A percentile compares a stretch with the other conserved stretches of the same genome.
Evolutionary conservation across 2,113 vertebrate species (phyloP).

Genomic region (Urocynchramus pylzowi): DNA sequence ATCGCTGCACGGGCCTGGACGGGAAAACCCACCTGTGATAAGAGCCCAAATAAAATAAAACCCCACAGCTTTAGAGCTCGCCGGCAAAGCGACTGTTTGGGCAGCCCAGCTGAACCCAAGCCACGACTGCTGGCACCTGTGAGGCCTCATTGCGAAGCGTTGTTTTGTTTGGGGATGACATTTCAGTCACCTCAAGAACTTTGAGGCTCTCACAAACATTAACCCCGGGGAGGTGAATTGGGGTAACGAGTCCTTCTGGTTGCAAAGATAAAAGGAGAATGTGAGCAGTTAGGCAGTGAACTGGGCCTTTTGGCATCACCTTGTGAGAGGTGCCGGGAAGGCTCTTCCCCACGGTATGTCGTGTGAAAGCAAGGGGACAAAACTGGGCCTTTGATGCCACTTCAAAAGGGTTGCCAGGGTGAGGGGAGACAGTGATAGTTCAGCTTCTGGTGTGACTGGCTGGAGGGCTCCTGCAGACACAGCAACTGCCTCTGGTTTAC

Average conservation of each 20-base stretch:
- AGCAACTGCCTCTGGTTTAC: background rate
- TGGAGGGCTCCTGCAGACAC: background rate
- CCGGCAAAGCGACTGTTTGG: background rate
- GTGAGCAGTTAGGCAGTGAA: background rate
- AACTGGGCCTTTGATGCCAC: background rate
- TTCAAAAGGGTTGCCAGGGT: background rate
- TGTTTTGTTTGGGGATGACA: background rate
- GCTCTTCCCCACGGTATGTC: background rate
- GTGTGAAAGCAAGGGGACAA: background rate
- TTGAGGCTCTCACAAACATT: background rate
- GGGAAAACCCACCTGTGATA: conserved; percentile 30
- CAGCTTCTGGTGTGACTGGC: background rate
- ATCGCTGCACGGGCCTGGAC: background rate
- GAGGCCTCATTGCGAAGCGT: rapidly evolving
- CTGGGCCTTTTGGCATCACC: background rate
- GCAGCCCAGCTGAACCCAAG: background rate
- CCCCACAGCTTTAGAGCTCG: background rate
- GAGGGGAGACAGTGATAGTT: background rate
- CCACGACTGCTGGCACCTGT: background rate
- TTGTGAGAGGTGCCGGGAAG: background rate
- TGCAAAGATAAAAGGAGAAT: background rate
- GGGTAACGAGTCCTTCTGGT: background rate
- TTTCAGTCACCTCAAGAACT: background rate
- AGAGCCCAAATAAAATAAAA: background rate
- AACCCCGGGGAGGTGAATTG: background rate